Percentiles rank a stretch among this genome's conserved stretches.
phyloP scores from a whole-genome alignment of 2,888 invertebrate species.

The Elaeidobius kamerunicus region DNA sequence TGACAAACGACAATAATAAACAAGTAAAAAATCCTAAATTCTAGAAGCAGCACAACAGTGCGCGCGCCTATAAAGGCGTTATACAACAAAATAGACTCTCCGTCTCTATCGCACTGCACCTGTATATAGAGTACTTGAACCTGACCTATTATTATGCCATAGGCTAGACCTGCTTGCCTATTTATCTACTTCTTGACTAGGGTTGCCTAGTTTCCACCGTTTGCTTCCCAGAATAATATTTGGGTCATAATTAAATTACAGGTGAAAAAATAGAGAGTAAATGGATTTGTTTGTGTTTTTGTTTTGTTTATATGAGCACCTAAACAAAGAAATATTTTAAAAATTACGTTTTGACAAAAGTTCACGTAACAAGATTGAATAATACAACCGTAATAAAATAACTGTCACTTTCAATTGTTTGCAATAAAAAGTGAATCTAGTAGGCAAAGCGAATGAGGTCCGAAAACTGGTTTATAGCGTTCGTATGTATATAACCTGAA shows the following conservation, averaged over 20 bases:
- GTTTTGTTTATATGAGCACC: too few species aligned
- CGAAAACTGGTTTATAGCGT: slow-evolving; percentile 25
- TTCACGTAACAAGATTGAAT: too few species aligned
- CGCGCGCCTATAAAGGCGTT: slow-evolving; percentile 38
- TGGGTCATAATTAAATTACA: too few species aligned
- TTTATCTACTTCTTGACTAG: slow-evolving; percentile 24
- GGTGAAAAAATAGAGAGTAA: too few species aligned
- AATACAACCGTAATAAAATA: too few species aligned
- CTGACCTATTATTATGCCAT: slow-evolving; percentile 48
- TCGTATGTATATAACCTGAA: slow-evolving; percentile 42
- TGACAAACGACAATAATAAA: too few species aligned
- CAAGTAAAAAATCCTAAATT: too few species aligned
- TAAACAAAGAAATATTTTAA: too few species aligned
- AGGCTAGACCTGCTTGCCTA: slow-evolving; percentile 38
- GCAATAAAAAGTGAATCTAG: slow-evolving; percentile 26
- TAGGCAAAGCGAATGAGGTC: slow-evolving; percentile 8
- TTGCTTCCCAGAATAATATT: slow-evolving; percentile 12
- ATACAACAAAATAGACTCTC: slow-evolving; percentile 38
- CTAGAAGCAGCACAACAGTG: slow-evolving; percentile 34
- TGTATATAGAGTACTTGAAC: slow-evolving; percentile 51
- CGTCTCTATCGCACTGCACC: slow-evolving; percentile 42
- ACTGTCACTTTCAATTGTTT: slow-evolving; percentile 24
- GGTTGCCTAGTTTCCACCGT: slow-evolving; percentile 14
- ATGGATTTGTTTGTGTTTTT: too few species aligned
- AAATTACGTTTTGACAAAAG: too few species aligned